These are phyloP conservation scores for Eleutherodactylus coqui DNA, from an alignment of 2,797 vertebrate species.

Conservation along the genomic window DNA sequence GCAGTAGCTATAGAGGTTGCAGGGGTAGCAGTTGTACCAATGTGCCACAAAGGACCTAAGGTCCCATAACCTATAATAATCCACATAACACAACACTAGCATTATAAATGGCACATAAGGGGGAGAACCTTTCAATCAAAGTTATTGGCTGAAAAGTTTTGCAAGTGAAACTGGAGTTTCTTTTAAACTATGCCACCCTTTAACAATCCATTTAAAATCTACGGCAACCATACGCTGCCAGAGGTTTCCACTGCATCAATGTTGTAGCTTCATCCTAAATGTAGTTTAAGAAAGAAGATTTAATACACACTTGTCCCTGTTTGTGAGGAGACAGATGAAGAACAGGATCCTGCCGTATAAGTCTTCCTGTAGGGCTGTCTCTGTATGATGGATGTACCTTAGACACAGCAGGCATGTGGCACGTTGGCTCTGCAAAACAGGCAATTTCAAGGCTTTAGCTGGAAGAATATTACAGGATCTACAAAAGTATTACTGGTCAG, in stretches of 20 bases:
- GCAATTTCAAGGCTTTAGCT: not conserved
- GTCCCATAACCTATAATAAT: not conserved
- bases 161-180: too few relatives aligned
- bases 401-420: slow-evolving; percentile 81
- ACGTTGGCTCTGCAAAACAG: slow-evolving; percentile 82
- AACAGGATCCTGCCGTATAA: slow-evolving; percentile 87
- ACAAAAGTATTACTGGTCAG: not conserved
- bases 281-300: not conserved
- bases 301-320: slow-evolving; percentile 85
- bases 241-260: too few relatives aligned
- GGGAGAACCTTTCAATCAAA: too few relatives aligned
- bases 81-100: not conserved
- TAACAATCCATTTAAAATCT: too few relatives aligned
- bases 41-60: not conserved
- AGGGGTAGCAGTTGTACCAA: not conserved
- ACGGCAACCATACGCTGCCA: too few relatives aligned
- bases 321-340: slow-evolving; percentile 89
- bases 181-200: too few relatives aligned
- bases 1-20: too few relatives aligned
- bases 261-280: too few relatives aligned
- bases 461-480: not conserved
- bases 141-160: too few relatives aligned
- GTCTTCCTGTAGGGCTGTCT: slow-evolving; percentile 86
- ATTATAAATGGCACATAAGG: too few relatives aligned
- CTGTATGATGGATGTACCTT: slow-evolving; percentile 86